Base-by-base conservation (phyloP, 2,797 vertebrate species). In the Syngnathus acus region DNA sequence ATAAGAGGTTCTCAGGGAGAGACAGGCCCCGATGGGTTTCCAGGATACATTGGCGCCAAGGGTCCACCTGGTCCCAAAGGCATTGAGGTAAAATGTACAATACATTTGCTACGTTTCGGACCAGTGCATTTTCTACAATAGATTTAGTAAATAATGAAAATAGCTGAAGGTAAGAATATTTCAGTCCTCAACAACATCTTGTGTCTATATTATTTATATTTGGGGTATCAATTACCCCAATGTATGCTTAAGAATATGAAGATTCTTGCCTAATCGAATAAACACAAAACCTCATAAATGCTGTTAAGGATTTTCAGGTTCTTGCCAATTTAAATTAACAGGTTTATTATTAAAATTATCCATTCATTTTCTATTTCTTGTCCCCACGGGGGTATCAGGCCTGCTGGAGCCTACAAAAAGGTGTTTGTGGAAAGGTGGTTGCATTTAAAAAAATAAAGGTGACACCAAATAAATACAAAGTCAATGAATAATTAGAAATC, bases 1-100 rank as follows among this genome's bases (percentile, higher is more conserved):
- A 72, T 88, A 3, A 68, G 54, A 58, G 94, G 95, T 16, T 79
- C 81, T 9, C 87, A 90, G 10, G 94, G 95, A 16, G 67, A 84
- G 21, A 89, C 90, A 69, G 94, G 94, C 47, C 83, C 91, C 58
- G 38, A 57, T 0, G 94, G 95, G n/a, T 80, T 86, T 65, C 86
- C 53, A 26, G 95, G 95, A 32, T 94, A 95, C 48, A 74, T 75
- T 0, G 95, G 94, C 55, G 64, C 65, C 48, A 90, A 84, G 39
- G 95, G 94, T 68, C 89, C 73, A 0, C 79, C 61, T 0, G 95
- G 94, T 9, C 62, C 69, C 2, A 74, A 0, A 61, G 94, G 94
- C 32, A 53, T 82, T 1, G 85, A 91, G 66, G 95, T 95, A 84
- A 71, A 40, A 32, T 23, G 87, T 89, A 74, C 72, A 64, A 3